Evolutionary conservation across 2,113 vertebrate species (phyloP), one percentile per base, ranked within the genome.

Genomic region (Empidonax traillii): DNA sequence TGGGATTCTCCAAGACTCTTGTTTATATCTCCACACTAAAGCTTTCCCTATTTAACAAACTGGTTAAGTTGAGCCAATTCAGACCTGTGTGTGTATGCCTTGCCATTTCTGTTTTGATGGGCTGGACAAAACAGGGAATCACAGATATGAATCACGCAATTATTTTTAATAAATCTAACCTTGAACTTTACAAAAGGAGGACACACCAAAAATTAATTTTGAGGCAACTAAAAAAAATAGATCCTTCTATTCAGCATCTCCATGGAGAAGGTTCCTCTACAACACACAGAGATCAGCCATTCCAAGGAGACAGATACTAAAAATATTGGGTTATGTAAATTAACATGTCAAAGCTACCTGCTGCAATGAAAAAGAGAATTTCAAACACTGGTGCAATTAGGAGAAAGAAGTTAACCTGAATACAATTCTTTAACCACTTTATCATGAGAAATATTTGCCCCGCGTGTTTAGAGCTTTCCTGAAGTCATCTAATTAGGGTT

Each of bases 401-500:
- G 11, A 41, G n/a, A 15, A 81, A 87, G 22, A 82, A 87, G 31
- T 56, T 89, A 89, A 78, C 12, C 49, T 46, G 46, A 41, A 72
- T n/a, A 51, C 2, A 17, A 69, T 89, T 61, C 20, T 72, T 89
- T 31, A 61, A 69, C 44, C 41, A 61, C 14, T 47, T 78, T 27
- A 87, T 65, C 16, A 17, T 13, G 6, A 89, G 8, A 68, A 52
- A 28, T 69, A 27, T 74, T 27, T 28, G 14, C 47, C 18, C 17
- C 21, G 12, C 20, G 9, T 37, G 10, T 33, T 76, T n/a, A 80
- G 35, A 63, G 43, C 28, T n/a, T 55, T 56, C 28, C 41, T 74
- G 11, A 86, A 74, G 20, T 56, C 9, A 59, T 24, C 16, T 37
- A 28, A 43, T 53, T 85, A 63, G 28, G 0, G 0, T 0, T 0